Base-by-base conservation (phyloP, 2,797 vertebrate genomes). In the Perodicticus potto region DNA sequence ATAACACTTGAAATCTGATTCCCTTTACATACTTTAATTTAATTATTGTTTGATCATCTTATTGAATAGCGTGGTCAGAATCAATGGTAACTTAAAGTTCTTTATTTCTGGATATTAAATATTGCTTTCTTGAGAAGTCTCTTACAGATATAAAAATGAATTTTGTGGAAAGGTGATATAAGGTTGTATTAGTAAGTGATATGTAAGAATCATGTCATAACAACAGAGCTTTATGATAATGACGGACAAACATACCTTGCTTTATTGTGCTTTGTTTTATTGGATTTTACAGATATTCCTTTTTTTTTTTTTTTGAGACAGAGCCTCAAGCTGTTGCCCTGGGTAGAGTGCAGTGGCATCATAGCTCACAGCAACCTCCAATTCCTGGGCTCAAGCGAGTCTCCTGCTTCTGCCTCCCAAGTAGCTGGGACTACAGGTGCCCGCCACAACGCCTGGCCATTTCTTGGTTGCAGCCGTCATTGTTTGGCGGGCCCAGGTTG, bases 101-200 rank as follows among this genome's bases (percentile, higher is more conserved):
- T 80, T 95, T 96, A 40, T n/a, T 63, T 63, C 40, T 59, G 73
- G 43, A 73, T 10, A n/a, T 63, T 63, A 80, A 84, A 77, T 72
- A 12, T 83, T 93, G n/a, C 63, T 78, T n/a, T 91, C n/a, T 93
- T 92, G 83, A 94, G 59, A 86, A 78, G 49, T 45, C 32, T 95
- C 19, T 80, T 61, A 86, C 32, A 85, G 2, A 49, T 85, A 89
- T 61, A 87, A 76, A 87, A 91, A 55, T 92, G 2, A 82, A 81
- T n/a, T 63, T 89, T 93, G 92, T 45, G 78, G 12, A 93, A 55
- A 25, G 63, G 34, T 82, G 22, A n/a, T n/a, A 83, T 10, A 43
- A 37, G 22, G 67, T 63, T 78, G 22, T 69, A 22, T 78, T 78
- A 85, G 57, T 49, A 86, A 81, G 14, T 86, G 78, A 83, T 17